Base-by-base conservation (phyloP, 1,140 invertebrate species). In the Eurosta solidaginis region DNA sequence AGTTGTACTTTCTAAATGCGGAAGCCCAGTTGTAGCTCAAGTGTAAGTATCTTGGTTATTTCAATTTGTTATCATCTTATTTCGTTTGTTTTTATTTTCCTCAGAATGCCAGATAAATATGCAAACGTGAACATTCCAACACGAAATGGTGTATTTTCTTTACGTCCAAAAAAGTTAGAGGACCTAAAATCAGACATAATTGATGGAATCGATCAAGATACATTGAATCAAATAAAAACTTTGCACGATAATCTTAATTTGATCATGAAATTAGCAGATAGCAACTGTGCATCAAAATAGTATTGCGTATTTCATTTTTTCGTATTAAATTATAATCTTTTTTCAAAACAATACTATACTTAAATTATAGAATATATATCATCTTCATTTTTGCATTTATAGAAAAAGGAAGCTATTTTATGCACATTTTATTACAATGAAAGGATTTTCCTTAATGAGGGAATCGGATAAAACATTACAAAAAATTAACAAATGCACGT, bases 71-170 rank as follows among this genome's bases (percentile, higher is more conserved):
- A 29, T 76, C 17, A 68, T 63, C 47, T 47, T 63, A 45, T 5
- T 22, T 49, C n/a, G 4, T n/a, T 76, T 50, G 36, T 22, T 33
- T 77, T 25, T 74, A 49, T 80, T 74, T 50, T 0, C 7, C n/a
- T 0, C 42, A 87, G 85, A 0, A 80, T 83, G 68, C 83, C 84
- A 6, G 89, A 91, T 77, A 86, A 84, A 29, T 88, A 85, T 77
- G 90, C 90, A 1, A 92, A 91, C 82, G 87, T 92, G 3, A 91
- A 90, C 85, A 91, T 92, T 45, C 91, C 91, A 22, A 80, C 92
- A 12, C 49, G 83, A 2, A 89, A 92, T 85, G 91, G 91, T n/a
- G 82, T 87, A 2, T 77, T 87, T 3, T 87, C 82, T 12, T 75
- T 87, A 77, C 82, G 85, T 2, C 86, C 86, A 25, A 84, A 83